Conservation (phyloP, 2,797 vertebrate genomes). For the Cygnus olor region DNA sequence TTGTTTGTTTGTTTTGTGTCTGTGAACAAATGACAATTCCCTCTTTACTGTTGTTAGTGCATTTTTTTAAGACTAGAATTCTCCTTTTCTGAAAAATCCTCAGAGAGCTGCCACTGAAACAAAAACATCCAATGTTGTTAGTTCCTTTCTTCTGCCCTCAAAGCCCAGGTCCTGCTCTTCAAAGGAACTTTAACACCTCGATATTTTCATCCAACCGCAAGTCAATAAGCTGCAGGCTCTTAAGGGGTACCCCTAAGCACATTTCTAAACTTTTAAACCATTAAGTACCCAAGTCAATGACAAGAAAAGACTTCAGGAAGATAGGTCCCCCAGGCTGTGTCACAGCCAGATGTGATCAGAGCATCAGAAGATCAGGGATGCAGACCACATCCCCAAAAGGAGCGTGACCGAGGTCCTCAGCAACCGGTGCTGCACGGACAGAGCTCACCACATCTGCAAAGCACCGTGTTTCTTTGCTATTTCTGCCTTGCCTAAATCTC, state of each 20-base stretch:
- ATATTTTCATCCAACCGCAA: neutral
- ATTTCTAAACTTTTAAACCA: neutral
- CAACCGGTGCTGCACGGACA: neutral
- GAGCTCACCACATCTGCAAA: neutral
- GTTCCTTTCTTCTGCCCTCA: neutral
- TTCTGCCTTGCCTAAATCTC: neutral
- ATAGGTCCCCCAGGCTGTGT: neutral
- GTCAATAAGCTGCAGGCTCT: neutral
- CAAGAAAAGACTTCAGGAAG: neutral
- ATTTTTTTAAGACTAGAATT: neutral
- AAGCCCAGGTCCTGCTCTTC: neutral
- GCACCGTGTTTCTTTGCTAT: neutral
- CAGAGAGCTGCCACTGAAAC: neutral
- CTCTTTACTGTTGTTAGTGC: neutral
- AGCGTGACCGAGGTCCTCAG: accelerated
- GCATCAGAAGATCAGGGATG: neutral
- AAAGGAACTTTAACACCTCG: neutral
- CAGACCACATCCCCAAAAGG: neutral
- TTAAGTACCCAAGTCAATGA: neutral
- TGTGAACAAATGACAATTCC: neutral
- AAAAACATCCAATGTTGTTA: neutral
- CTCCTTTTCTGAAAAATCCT: neutral
- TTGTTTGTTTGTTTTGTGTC: neutral
- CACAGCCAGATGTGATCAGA: neutral
- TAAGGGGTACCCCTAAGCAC: neutral